A percentile compares a stretch with the other conserved stretches of the same genome.
phyloP scores from a whole-genome alignment of 2,797 vertebrate genomes.

The Anisognathus igniventris region DNA sequence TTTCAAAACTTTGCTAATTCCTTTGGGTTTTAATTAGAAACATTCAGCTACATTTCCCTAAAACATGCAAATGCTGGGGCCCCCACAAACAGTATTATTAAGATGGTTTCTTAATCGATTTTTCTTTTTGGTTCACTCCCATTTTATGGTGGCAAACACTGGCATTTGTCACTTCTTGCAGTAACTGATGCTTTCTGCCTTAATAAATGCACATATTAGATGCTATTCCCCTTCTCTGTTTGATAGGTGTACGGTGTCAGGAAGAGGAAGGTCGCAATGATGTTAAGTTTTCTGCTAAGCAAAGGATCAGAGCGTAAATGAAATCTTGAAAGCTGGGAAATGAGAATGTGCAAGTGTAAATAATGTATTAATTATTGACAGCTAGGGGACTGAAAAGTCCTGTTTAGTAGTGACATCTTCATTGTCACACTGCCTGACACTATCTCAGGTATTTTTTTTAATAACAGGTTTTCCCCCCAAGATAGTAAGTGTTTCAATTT shows the following conservation, averaged over 20 bases:
- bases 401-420: conserved; percentile 78
- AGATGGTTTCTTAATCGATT: conserved; percentile 62
- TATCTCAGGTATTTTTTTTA: conserved; percentile 56
- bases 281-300: conserved; percentile 79
- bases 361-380: conserved; percentile 94
- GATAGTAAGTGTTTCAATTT: conserved; percentile 49
- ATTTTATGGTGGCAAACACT: conserved; percentile 49
- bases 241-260: conserved; percentile 56
- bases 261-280: conserved; percentile 73
- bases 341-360: conserved; percentile 89
- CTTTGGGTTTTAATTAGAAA: conserved; percentile 55
- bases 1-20: not conserved
- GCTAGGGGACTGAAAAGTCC: conserved; percentile 72
- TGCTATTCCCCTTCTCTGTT: conserved; percentile 46
- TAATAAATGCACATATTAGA: conserved; percentile 72
- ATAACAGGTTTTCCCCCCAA: conserved; percentile 29
- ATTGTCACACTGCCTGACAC: conserved; percentile 62
- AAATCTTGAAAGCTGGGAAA: conserved; percentile 84
- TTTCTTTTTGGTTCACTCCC: conserved; percentile 57
- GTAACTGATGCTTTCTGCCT: conserved; percentile 45
- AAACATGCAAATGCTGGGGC: not conserved
- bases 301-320: conserved; percentile 87
- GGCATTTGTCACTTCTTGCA: conserved; percentile 61
- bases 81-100: not conserved
- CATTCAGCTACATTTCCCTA: not conserved